These are phyloP conservation scores for Maniola hyperantus DNA, from an alignment of 2,888 invertebrate species.

Conservation along the genomic window DNA sequence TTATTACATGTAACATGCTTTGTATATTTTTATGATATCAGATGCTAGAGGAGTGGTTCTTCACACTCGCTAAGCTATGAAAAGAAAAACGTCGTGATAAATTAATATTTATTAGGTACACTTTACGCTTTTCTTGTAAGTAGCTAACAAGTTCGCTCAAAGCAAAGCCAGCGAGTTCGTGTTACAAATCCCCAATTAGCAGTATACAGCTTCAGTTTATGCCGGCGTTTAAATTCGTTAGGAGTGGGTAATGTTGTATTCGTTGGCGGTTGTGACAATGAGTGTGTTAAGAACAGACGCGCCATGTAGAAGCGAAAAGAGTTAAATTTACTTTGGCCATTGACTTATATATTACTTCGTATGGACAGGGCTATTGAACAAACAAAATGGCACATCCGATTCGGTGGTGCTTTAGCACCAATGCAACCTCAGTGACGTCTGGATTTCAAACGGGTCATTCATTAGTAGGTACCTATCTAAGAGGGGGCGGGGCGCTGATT, in stretches of 20 bases:
- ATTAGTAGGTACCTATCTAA: too few relatives aligned
- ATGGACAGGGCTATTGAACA: too few relatives aligned
- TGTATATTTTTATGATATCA: too few relatives aligned
- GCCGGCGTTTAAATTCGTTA: constrained; percentile 81
- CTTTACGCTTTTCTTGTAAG: constrained; percentile 24
- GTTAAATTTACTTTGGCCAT: too few relatives aligned
- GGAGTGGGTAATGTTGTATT: constrained; percentile 65
- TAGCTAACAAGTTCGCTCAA: constrained; percentile 48
- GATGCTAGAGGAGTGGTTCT: too few relatives aligned
- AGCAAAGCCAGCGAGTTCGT: constrained; percentile 64
- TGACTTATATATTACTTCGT: too few relatives aligned
- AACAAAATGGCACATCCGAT: too few relatives aligned
- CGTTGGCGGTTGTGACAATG: constrained; percentile 56
- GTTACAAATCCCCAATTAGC: constrained; percentile 79
- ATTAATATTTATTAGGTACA: constrained; percentile 36
- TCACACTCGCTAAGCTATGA: background rate
- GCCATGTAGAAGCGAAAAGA: background rate
- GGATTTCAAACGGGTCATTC: too few relatives aligned
- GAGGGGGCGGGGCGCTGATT: too few relatives aligned
- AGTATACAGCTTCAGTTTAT: constrained; percentile 75
- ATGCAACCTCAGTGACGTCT: too few relatives aligned
- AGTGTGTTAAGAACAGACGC: constrained; percentile 41
- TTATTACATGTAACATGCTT: too few relatives aligned
- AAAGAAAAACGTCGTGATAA: constrained; percentile 10
- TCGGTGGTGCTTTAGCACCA: too few relatives aligned